Evolutionary conservation across 2,113 vertebrate genomes (phyloP).

Genomic region (Jacana jacana): DNA sequence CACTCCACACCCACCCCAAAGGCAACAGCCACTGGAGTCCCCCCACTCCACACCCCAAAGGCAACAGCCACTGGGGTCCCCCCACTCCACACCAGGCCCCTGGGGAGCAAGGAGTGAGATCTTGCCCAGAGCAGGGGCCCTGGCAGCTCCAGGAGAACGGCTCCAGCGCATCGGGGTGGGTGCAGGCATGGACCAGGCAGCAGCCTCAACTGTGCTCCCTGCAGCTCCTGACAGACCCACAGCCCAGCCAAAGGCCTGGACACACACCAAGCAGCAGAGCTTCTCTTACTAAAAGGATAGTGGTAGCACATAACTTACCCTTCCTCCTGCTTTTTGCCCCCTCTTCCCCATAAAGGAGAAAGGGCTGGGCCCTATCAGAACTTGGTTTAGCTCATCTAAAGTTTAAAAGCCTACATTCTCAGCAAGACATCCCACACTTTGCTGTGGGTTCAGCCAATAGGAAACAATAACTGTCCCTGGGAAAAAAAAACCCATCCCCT

Average conservation of each 20-base stretch:
- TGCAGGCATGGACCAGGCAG: background rate
- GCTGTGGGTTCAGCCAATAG: background rate
- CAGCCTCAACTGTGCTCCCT: background rate
- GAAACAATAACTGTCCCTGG: background rate
- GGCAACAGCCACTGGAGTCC: background rate
- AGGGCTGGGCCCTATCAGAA: background rate
- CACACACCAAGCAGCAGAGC: background rate
- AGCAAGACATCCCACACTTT: background rate
- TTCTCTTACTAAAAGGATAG: background rate
- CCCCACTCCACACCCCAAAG: too few species aligned
- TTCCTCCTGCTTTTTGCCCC: background rate
- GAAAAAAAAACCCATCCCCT: rapidly evolving
- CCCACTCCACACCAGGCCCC: rapidly evolving
- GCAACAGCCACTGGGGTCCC: background rate
- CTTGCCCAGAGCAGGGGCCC: background rate
- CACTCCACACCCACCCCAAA: background rate
- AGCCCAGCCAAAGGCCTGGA: background rate
- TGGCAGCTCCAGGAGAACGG: background rate
- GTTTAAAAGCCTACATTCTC: background rate
- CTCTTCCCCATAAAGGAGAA: background rate
- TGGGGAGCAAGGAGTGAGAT: background rate
- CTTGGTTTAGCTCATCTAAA: background rate
- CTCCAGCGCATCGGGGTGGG: rapidly evolving
- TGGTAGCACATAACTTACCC: background rate
- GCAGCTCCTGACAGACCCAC: too few species aligned